phyloP scores from a whole-genome alignment of 1,140 invertebrate species.

The Drosophila oshimai region DNA sequence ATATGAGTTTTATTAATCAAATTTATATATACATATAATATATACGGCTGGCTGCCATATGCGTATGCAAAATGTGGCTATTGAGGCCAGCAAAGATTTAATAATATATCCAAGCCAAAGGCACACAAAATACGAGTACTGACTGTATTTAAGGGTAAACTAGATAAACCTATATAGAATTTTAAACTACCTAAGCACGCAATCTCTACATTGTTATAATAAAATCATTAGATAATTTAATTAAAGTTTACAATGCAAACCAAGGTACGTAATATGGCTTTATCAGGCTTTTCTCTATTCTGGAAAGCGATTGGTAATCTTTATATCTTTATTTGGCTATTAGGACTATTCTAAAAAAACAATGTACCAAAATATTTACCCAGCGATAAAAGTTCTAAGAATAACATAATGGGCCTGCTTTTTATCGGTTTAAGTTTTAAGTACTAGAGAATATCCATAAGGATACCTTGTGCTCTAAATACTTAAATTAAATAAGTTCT shows the following conservation, averaged over 20 bases:
- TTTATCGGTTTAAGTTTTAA: not conserved
- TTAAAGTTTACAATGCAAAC: not conserved
- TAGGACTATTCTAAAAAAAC: slow-evolving; percentile 2
- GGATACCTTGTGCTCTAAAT: not conserved
- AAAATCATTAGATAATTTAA: slow-evolving; percentile 14
- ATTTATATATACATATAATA: slow-evolving; percentile 5
- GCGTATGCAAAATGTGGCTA: slow-evolving; percentile 28
- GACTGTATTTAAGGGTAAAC: not conserved
- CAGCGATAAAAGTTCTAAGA: slow-evolving; percentile 4
- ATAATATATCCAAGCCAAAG: slow-evolving; percentile 23
- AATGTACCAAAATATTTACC: slow-evolving; percentile 11
- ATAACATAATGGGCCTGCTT: not conserved
- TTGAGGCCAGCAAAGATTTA: slow-evolving; percentile 32
- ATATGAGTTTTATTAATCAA: slow-evolving; percentile 39
- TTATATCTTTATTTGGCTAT: slow-evolving; percentile 28
- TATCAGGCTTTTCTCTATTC: not conserved
- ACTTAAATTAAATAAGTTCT: not conserved
- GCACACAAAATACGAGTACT: not conserved
- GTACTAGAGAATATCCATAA: not conserved
- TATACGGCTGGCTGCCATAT: not conserved
- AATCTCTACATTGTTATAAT: slow-evolving; percentile 9
- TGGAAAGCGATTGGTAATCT: slow-evolving; percentile 24
- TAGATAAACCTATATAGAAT: not conserved
- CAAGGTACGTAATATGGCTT: not conserved
- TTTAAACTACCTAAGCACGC: too few relatives aligned